Base-by-base conservation (phyloP, 2,113 vertebrate genomes). In the Perca flavescens region DNA sequence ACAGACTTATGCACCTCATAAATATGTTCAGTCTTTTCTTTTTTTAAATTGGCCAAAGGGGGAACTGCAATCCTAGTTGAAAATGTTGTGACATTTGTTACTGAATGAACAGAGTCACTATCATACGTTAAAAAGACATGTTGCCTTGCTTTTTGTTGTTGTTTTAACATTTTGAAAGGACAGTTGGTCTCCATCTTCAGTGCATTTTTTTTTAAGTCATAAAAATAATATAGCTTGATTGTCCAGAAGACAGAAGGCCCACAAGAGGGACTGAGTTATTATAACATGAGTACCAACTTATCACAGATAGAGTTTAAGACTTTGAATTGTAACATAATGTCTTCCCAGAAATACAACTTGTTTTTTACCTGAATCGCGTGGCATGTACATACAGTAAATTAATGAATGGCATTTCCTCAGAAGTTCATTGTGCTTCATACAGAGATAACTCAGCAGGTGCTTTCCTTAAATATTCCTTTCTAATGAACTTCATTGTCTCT, bases 381-480 rank as follows among this genome's bases (percentile, higher is more conserved):
- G 25, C 50, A 72, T 11, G 25, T 19, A 46, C 43, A 3, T 60
- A 16, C 52, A 70, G 66, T 73, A 70, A 88, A 80, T 85, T 58
- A 89, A 89, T 86, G 87, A 90, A 87, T 74, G 80, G 70, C 76
- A 77, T 86, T 90, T 88, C 87, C 88, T 68, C 16, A 36, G 6
- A 78, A 83, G 62, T 75, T 83, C 80, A 89, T 62, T 87, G 79
- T 69, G 74, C 79, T 53, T 78, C 86, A 79, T 17, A 25, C 66
- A 49, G 71, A 87, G 87, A 92, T 72, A 86, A 76, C 79, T 76
- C 65, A 0, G 22, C 3, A 25, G 52, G 47, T 22, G 71, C 56
- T 88, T 88, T 78, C 79, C 87, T 91, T 80, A 91, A 89, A 88
- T 88, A 86, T 81, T 80, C 77, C 52, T 80, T 81, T 84, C 80